These are phyloP conservation scores for Macrotrachela quadricornifera DNA, from an alignment of 1,140 invertebrate genomes.

Conservation along the genomic window DNA sequence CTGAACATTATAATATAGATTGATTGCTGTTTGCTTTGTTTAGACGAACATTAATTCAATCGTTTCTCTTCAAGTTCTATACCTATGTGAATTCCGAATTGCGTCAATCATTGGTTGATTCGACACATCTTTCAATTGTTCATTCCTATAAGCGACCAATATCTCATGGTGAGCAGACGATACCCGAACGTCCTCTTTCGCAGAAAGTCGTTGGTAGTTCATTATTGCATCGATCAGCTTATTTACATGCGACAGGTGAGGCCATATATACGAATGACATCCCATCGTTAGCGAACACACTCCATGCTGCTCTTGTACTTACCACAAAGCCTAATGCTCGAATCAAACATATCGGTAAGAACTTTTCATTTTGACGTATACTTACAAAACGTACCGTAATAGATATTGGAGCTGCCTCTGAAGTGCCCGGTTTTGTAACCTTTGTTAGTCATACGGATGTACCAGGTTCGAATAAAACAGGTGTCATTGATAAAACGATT, in stretches of 20 bases:
- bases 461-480: background rate
- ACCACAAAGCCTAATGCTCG: constrained; percentile 54
- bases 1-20: too few relatives aligned
- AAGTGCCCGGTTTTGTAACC: constrained; percentile 44
- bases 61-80: too few relatives aligned
- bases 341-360: constrained; percentile 47
- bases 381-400: too few relatives aligned
- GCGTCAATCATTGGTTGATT: too few relatives aligned
- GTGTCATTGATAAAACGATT: background rate
- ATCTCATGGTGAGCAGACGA: too few relatives aligned
- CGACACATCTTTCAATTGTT: too few relatives aligned
- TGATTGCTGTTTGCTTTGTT: too few relatives aligned
- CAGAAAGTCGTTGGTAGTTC: constrained; percentile 67
- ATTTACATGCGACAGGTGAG: constrained; percentile 72
- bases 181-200: too few relatives aligned
- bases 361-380: constrained; percentile 42
- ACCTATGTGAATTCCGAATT: too few relatives aligned
- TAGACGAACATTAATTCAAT: too few relatives aligned
- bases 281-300: constrained; percentile 37
- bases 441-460: constrained; percentile 34
- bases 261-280: constrained; percentile 77
- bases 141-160: too few relatives aligned
- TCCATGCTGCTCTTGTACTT: constrained; percentile 49
- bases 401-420: constrained; percentile 42
- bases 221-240: constrained; percentile 53